Evolutionary conservation across 2,113 vertebrate genomes (phyloP).

Genomic region (Grammomys dolichurus): DNA sequence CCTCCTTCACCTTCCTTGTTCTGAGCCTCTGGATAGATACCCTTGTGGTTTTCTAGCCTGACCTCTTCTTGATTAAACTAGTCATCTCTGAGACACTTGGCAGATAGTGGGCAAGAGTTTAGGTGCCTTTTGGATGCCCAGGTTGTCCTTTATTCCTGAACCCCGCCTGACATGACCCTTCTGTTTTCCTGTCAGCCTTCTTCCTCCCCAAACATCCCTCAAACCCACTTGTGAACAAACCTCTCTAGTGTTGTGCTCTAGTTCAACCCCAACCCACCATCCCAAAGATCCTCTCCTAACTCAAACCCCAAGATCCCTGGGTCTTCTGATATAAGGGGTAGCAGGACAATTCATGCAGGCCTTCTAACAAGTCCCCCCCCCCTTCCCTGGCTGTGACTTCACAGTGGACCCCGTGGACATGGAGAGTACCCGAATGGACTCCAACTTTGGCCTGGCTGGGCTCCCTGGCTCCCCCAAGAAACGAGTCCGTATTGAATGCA

Average conservation of each 20-base stretch:
- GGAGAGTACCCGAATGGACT: conserved; percentile 95
- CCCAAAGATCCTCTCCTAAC: background rate
- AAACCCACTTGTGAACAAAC: background rate
- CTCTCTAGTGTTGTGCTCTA: background rate
- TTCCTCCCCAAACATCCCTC: background rate
- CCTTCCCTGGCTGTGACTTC: conserved; percentile 62
- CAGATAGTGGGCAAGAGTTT: conserved; percentile 49
- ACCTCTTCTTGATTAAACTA: conserved; percentile 48
- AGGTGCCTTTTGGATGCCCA: conserved; percentile 39
- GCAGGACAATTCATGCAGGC: conserved; percentile 15
- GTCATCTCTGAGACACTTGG: conserved; percentile 33
- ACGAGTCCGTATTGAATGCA: conserved; percentile 92
- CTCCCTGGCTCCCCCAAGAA: conserved; percentile 91
- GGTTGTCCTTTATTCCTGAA: conserved; percentile 40
- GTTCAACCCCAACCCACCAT: background rate
- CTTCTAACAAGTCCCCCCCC: conserved; percentile 65
- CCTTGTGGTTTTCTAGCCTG: background rate
- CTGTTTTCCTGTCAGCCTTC: background rate
- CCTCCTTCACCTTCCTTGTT: conserved; percentile 27
- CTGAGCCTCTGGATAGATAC: conserved; percentile 27
- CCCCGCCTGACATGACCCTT: background rate
- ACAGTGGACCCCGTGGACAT: conserved; percentile 93
- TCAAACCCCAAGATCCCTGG: conserved; percentile 19
- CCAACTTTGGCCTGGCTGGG: conserved; percentile 91
- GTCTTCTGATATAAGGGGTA: conserved; percentile 62